These are phyloP conservation scores for Cebidichthys violaceus DNA, from an alignment of 2,113 vertebrate species.

Conservation along the genomic window DNA sequence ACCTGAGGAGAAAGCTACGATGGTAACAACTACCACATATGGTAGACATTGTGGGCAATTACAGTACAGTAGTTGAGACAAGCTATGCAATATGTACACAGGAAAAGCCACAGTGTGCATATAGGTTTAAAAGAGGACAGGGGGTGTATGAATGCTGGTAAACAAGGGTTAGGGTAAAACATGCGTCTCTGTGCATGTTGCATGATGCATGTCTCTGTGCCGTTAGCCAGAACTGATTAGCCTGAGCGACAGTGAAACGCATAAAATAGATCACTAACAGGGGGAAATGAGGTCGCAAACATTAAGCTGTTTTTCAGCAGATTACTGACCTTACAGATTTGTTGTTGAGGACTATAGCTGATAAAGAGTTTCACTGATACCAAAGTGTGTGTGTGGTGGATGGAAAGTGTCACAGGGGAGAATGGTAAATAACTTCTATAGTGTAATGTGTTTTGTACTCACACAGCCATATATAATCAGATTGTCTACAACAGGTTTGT, in stretches of 20 bases:
- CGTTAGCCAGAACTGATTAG: constrained; percentile 46
- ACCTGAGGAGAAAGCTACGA: constrained; percentile 36
- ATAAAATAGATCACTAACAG: constrained; percentile 56
- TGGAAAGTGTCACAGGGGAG: constrained; percentile 19
- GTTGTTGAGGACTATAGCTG: not conserved
- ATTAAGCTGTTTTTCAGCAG: constrained; percentile 16
- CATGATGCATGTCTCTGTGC: constrained; percentile 37
- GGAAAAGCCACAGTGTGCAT: constrained; percentile 60
- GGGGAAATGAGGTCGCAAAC: constrained; percentile 29
- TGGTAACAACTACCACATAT: constrained; percentile 59
- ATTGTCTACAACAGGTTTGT: constrained; percentile 29
- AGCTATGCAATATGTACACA: constrained; percentile 76
- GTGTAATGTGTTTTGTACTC: constrained; percentile 6
- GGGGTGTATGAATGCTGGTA: constrained; percentile 24
- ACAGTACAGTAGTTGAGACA: constrained; percentile 78
- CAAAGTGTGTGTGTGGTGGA: not conserved
- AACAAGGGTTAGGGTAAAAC: constrained; percentile 29
- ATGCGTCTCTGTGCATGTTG: constrained; percentile 29
- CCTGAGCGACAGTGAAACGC: constrained; percentile 37
- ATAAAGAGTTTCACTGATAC: constrained; percentile 19
- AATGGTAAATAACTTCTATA: constrained; percentile 1
- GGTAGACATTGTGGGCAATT: constrained; percentile 77
- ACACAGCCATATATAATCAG: constrained; percentile 21
- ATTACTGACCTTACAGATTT: constrained; percentile 2
- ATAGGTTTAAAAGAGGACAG: not conserved